Base-by-base conservation (phyloP, 2,113 vertebrate genomes). In the Willisornis vidua region DNA sequence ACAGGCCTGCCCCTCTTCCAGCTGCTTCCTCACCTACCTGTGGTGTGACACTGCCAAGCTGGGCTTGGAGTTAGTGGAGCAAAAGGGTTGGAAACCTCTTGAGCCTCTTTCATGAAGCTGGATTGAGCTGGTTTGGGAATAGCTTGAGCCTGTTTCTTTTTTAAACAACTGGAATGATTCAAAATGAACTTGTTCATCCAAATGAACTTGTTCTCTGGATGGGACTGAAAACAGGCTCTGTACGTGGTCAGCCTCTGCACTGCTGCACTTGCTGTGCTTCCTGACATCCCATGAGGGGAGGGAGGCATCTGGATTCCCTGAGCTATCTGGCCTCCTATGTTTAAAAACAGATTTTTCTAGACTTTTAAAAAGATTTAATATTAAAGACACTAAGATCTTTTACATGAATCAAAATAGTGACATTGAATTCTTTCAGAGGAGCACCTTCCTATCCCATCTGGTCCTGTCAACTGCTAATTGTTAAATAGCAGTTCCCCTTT, bases 1-100 rank as follows among this genome's bases (percentile, higher is more conserved):
- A 9, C 0, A 0, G 23, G 15, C n/a, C 37, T 54, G 3, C 35
- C 13, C 25, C 13, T 31, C n/a, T 2, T 81, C 25, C 7, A 19
- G 0, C 17, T 39, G 18, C 4, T 87, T 73, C 17, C 74, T 52
- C 39, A 41, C 37, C 0, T 35, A 24, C 13, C 20, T 85, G 11
- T 41, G 49, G 35, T 7, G 2, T 74, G 31, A 22, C n/a, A 0
- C 0, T 57, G 35, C 24, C 41, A 67, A 8, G 6, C 48, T 89
- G n/a, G 71, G 79, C 4, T 43, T 79, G 52, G 22, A 82, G 22
- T 59, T 73, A 3, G 1, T 65, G 41, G 18, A 82, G 19, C 24
- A 45, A 18, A 73, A 81, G 13, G 4, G 3, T 43, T 79, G 33
- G 63, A 68, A 63, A 52, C 8, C 33, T 39, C 24, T 9, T 7